Evolutionary conservation across 1,140 invertebrate genomes (phyloP).

Genomic region (Eriocheir sinensis): DNA sequence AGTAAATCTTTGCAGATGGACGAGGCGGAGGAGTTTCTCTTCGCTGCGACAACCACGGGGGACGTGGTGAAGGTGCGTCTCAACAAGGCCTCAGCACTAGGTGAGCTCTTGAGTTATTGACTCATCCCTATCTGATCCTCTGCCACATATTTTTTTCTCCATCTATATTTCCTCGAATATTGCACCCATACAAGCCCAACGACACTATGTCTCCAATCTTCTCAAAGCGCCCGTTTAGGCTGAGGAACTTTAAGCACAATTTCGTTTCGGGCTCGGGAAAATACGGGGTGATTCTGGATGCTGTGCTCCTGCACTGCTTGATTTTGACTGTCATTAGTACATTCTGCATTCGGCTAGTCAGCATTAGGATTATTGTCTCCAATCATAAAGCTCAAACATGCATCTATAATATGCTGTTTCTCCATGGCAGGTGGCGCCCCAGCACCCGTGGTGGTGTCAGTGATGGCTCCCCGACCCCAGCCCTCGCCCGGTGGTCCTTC

Average conservation of each 20-base stretch:
- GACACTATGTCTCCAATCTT: no score
- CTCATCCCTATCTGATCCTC: no score
- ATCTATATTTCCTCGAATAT: no score
- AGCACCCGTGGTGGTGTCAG: constrained; percentile 51
- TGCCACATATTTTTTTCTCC: no score
- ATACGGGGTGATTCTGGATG: no score
- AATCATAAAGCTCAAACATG: neutral
- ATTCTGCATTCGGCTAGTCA: no score
- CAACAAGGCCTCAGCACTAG: constrained; percentile 9
- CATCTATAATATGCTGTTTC: neutral
- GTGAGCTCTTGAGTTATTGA: neutral
- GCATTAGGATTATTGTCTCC: neutral
- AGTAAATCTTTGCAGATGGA: constrained; percentile 53
- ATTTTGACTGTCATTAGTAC: no score
- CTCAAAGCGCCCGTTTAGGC: no score
- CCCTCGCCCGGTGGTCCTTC: constrained; percentile 28
- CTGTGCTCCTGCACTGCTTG: no score
- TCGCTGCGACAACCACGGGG: constrained; percentile 56
- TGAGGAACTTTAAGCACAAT: no score
- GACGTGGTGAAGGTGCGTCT: constrained; percentile 68
- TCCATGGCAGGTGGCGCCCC: neutral
- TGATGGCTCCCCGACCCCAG: constrained; percentile 66
- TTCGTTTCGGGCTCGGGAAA: no score
- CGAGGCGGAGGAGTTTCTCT: constrained; percentile 51
- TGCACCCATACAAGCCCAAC: no score